Evolutionary conservation across 1,140 invertebrate species (phyloP).

Genomic region (Drosophila sp.): DNA sequence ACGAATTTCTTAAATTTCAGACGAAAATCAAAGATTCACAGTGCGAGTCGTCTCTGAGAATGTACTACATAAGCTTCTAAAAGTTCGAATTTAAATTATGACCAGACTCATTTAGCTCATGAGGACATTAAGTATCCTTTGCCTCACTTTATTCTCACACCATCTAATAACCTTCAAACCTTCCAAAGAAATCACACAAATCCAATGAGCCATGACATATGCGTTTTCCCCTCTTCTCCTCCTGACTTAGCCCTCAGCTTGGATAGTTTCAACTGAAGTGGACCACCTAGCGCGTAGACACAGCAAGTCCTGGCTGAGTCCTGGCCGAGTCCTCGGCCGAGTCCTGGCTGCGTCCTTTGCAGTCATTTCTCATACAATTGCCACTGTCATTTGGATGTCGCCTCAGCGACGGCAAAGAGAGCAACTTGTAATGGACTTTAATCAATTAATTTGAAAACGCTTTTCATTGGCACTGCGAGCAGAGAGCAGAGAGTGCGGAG

Average conservation of each 20-base stretch:
- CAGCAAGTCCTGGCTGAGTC: slow-evolving; percentile 4
- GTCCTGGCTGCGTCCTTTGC: slow-evolving; percentile 58
- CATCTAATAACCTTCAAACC: not conserved
- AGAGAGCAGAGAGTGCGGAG: not conserved
- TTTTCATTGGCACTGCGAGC: slow-evolving; percentile 70
- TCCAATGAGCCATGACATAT: slow-evolving; percentile 70
- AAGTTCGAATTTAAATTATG: no score
- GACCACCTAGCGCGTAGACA: slow-evolving; percentile 27
- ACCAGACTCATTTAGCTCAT: no score
- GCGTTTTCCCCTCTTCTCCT: slow-evolving; percentile 12
- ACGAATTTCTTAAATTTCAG: not conserved
- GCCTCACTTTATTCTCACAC: not conserved
- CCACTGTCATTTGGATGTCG: slow-evolving; percentile 74
- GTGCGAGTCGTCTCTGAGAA: no score
- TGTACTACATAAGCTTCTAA: no score
- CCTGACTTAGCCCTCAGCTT: not conserved
- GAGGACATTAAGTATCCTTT: not conserved
- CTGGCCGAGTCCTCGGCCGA: slow-evolving; percentile 38
- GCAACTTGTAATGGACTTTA: slow-evolving; percentile 83
- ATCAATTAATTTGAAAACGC: slow-evolving; percentile 83
- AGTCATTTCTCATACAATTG: slow-evolving; percentile 81
- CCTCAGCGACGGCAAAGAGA: slow-evolving; percentile 30
- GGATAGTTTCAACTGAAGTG: slow-evolving; percentile 37
- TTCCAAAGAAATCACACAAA: slow-evolving; percentile 15
- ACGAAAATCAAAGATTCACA: no score